phyloP scores from a whole-genome alignment of 2,113 vertebrate genomes.

The Otus sunia region DNA sequence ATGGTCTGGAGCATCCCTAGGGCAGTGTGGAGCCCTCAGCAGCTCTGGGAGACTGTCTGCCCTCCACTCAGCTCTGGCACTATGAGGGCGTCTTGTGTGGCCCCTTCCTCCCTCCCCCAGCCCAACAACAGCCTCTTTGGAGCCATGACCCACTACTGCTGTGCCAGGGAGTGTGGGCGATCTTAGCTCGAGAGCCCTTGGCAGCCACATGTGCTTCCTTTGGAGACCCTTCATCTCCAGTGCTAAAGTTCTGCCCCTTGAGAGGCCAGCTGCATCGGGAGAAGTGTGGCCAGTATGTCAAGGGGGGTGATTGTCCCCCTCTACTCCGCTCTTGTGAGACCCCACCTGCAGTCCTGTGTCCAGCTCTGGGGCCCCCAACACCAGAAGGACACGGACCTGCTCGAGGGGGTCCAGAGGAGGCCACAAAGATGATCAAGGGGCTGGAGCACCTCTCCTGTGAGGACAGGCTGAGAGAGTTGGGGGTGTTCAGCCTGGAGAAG shows the following conservation, averaged over 20 bases:
- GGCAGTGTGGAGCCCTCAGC: neutral
- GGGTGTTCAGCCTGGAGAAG: no score
- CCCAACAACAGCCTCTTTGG: neutral
- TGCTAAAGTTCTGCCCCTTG: neutral
- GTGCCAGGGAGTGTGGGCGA: neutral
- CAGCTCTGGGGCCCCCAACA: no score
- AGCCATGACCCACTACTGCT: neutral
- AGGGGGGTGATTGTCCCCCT: no score
- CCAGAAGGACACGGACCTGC: no score
- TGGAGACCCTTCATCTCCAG: neutral
- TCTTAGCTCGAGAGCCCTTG: neutral
- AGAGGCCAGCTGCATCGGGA: neutral
- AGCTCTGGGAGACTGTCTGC: neutral
- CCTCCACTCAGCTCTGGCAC: neutral
- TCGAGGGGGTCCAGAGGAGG: no score
- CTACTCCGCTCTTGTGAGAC: no score
- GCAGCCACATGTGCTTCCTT: fast-evolving
- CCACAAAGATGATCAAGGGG: no score
- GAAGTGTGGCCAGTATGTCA: no score
- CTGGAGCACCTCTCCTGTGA: no score
- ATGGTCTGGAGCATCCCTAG: neutral
- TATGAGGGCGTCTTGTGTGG: fast-evolving
- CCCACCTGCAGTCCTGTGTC: no score
- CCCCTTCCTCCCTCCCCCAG: neutral
- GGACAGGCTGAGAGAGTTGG: no score